Percentiles rank a stretch among this genome's conserved stretches.
Conservation (phyloP, 92 coral and sea anemone species). For the Palythoa caribaeorum region DNA sequence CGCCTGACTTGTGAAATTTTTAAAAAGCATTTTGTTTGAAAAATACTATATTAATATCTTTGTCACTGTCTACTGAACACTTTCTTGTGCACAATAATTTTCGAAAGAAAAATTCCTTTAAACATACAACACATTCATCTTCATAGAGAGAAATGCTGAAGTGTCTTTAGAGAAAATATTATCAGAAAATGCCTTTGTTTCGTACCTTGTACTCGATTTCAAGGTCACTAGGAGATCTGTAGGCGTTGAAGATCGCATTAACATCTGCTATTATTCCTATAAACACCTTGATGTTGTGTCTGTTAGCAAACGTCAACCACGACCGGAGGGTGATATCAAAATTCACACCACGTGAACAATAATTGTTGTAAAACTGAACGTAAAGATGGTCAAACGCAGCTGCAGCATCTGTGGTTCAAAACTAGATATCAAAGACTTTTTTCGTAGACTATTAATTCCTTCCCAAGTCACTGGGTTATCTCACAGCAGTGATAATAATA, state of each 20-base stretch:
- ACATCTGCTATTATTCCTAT: background rate
- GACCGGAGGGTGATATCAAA: background rate
- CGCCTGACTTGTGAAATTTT: too few relatives aligned
- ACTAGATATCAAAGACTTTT: background rate
- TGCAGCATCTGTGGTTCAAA: background rate
- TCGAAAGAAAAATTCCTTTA: background rate
- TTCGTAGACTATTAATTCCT: too few relatives aligned
- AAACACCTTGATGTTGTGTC: background rate
- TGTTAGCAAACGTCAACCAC: slow-evolving; percentile 4
- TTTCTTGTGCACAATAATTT: too few relatives aligned
- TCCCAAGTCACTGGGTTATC: too few relatives aligned
- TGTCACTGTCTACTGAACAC: too few relatives aligned
- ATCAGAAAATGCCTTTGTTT: background rate
- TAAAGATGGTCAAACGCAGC: slow-evolving; percentile 10
- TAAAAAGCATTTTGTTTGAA: too few relatives aligned
- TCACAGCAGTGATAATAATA: too few relatives aligned
- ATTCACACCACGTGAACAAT: background rate
- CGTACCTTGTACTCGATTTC: slow-evolving; percentile 14
- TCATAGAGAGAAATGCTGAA: background rate
- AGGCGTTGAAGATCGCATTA: background rate
- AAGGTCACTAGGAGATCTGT: background rate
- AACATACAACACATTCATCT: background rate
- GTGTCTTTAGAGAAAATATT: background rate
- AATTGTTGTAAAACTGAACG: slow-evolving; percentile 30
- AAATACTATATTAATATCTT: too few relatives aligned